phyloP scores from a whole-genome alignment of 2,113 vertebrate genomes.

The Nycticryphes semicollaris region DNA sequence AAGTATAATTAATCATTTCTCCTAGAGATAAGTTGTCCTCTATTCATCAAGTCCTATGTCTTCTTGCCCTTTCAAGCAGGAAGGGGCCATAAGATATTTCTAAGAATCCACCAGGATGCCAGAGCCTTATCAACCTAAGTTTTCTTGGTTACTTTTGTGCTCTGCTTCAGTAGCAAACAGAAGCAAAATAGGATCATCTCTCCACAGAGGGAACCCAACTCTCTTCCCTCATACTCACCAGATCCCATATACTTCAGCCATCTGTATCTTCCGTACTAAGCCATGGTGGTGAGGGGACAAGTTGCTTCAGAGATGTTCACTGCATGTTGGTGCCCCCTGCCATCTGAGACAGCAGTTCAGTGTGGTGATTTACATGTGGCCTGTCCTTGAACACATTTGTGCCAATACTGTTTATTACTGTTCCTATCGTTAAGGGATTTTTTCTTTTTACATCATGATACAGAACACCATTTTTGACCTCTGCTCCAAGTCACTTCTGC shows the following conservation, averaged over 20 bases:
- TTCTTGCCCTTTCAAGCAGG: not conserved
- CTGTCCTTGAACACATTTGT: not conserved
- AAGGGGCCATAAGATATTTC: not conserved
- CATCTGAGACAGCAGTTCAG: not conserved
- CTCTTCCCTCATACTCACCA: not conserved
- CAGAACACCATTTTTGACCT: not conserved
- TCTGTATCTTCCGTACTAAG: not conserved
- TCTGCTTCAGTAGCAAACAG: not conserved
- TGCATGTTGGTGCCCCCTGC: not conserved
- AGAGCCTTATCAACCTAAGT: not conserved
- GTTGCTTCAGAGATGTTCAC: not conserved
- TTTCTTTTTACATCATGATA: not conserved
- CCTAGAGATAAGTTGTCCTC: not conserved
- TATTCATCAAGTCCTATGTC: not conserved
- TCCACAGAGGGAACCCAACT: not conserved
- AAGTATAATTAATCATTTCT: not conserved
- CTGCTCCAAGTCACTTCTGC: not conserved
- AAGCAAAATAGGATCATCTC: not conserved
- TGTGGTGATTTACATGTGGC: not conserved
- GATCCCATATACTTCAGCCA: accelerated
- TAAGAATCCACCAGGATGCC: not conserved
- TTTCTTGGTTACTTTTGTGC: not conserved
- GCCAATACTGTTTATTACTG: not conserved
- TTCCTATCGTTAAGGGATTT: not conserved
- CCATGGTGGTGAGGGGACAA: not conserved